These are phyloP conservation scores for Drosophila micromelanica DNA, from an alignment of 1,140 invertebrate species.

Conservation along the genomic window DNA sequence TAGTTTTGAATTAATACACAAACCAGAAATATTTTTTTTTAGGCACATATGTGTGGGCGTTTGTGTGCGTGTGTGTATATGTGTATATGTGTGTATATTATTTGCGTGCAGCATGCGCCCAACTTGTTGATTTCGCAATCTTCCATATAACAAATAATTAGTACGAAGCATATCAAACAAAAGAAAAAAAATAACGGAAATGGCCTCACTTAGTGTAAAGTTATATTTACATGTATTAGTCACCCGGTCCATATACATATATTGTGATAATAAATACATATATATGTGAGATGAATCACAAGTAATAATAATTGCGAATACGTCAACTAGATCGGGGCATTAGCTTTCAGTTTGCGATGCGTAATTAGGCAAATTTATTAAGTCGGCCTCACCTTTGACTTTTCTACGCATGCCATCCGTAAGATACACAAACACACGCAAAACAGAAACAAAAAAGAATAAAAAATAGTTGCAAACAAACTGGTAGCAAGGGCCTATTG, in stretches of 20 bases:
- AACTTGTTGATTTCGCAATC: conserved; percentile 67
- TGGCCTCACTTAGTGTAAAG: background rate
- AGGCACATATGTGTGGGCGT: background rate
- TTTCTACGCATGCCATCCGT: conserved; percentile 4
- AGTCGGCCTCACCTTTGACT: background rate
- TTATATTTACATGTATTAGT: background rate
- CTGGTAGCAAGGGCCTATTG: background rate
- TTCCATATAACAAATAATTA: conserved; percentile 45
- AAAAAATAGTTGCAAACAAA: background rate
- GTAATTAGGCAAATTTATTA: conserved; percentile 3
- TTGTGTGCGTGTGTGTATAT: conserved; percentile 5
- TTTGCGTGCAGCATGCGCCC: conserved; percentile 26
- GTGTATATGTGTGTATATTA: background rate
- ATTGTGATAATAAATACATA: conserved; percentile 1
- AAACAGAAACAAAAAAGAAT: too few relatives aligned
- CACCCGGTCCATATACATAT: background rate
- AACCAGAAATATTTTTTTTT: background rate
- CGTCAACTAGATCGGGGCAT: background rate
- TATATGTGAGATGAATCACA: conserved; percentile 15
- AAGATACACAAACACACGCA: background rate
- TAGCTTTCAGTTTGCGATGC: background rate
- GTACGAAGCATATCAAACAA: background rate
- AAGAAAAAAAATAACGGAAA: conserved; percentile 14
- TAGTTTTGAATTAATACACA: conserved; percentile 21
- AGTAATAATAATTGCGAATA: background rate